These are phyloP conservation scores for Sphenopsis melanotis DNA, from an alignment of 2,797 vertebrate species.

Conservation along the genomic window DNA sequence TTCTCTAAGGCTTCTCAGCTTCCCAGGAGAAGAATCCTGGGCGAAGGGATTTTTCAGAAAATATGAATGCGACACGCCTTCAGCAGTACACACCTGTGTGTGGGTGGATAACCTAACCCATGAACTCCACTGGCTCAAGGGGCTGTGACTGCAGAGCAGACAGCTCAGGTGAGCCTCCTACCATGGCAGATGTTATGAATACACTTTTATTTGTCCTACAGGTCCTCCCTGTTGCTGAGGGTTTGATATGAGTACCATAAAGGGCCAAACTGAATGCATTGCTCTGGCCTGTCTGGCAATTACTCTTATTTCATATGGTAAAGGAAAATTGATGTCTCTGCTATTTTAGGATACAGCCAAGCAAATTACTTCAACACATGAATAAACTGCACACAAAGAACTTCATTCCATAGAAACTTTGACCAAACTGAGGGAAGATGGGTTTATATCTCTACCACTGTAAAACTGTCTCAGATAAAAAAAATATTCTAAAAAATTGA, in stretches of 20 bases:
- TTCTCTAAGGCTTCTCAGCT: background rate
- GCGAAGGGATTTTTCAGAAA: background rate
- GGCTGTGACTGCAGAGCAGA: background rate
- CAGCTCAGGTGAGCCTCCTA: background rate
- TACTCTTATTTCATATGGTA: background rate
- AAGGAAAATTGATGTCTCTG: background rate
- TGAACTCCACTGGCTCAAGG: background rate
- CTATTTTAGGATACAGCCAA: background rate
- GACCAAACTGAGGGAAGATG: background rate
- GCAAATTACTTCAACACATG: background rate
- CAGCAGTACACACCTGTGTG: background rate
- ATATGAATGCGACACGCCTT: background rate
- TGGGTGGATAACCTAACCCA: background rate
- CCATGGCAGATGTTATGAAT: background rate
- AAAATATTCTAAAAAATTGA: background rate
- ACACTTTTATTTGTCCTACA: background rate
- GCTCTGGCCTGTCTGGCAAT: background rate
- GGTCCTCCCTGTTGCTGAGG: background rate
- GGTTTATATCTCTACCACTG: background rate
- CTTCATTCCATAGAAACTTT: background rate
- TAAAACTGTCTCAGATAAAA: background rate
- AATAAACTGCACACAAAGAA: background rate
- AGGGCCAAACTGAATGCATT: background rate
- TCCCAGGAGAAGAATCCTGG: background rate
- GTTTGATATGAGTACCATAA: background rate